A percentile compares a stretch with the other conserved stretches of the same genome.
Conservation (phyloP, 2,888 invertebrate species). For the Scotopteryx bipunctaria region DNA sequence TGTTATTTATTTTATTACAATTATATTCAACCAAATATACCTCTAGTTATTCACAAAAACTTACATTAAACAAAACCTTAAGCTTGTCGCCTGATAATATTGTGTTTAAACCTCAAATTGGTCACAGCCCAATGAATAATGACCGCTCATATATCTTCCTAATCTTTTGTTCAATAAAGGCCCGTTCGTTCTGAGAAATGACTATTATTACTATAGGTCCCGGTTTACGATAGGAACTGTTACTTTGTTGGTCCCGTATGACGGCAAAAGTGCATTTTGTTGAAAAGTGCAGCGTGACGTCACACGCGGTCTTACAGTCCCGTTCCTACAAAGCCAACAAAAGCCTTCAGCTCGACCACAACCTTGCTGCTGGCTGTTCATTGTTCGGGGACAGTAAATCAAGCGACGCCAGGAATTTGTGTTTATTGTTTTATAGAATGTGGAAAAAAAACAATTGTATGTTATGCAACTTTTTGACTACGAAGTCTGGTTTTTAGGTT, state of each 20-base stretch:
- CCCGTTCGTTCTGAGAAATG: conserved; percentile 70
- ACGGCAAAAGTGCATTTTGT: conserved; percentile 77
- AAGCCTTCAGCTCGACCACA: conserved; percentile 65
- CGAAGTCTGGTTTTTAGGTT: neutral
- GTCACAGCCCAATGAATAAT: conserved; percentile 67
- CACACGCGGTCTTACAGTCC: conserved; percentile 52
- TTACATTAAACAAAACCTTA: conserved; percentile 51
- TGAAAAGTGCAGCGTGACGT: conserved; percentile 69
- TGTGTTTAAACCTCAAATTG: conserved; percentile 75
- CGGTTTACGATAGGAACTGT: conserved; percentile 79
- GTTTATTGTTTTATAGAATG: conserved; percentile 9
- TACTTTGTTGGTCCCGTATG: conserved; percentile 56
- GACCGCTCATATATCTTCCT: conserved; percentile 66
- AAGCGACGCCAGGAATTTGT: conserved; percentile 33
- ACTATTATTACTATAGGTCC: conserved; percentile 64
- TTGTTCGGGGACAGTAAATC: conserved; percentile 63
- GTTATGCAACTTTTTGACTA: conserved; percentile 22
- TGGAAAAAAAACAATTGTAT: conserved; percentile 8
- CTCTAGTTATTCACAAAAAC: conserved; percentile 46
- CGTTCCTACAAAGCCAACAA: conserved; percentile 76
- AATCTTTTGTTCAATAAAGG: conserved; percentile 62
- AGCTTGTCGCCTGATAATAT: conserved; percentile 54
- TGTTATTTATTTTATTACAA: too few species aligned
- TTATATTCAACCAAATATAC: too few species aligned
- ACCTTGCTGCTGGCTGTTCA: conserved; percentile 65